A percentile compares a stretch with the other conserved stretches of the same genome.
Conservation (phyloP, 2,888 invertebrate genomes). For the Agriotes lineatus region DNA sequence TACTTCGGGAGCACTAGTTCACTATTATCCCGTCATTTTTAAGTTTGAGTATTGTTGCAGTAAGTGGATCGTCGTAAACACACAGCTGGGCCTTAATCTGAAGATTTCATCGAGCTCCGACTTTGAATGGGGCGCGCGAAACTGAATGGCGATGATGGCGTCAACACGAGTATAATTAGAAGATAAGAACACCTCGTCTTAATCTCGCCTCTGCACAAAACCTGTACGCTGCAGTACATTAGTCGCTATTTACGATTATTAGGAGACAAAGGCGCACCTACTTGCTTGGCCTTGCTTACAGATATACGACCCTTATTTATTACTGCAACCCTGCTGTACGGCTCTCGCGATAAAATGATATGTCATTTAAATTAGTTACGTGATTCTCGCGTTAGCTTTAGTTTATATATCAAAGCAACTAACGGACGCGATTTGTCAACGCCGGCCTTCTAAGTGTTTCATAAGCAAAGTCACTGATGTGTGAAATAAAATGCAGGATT, state of each 20-base stretch:
- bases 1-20: background rate
- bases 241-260: constrained; percentile 62
- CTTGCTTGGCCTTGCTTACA: constrained; percentile 37
- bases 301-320: constrained; percentile 45
- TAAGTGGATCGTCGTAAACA: background rate
- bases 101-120: background rate
- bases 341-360: constrained; percentile 36
- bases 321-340: constrained; percentile 32
- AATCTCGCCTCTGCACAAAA: constrained; percentile 61
- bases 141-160: constrained; percentile 15
- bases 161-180: constrained; percentile 38
- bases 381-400: constrained; percentile 10
- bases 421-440: too few relatives aligned
- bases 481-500: too few relatives aligned
- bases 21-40: too few relatives aligned
- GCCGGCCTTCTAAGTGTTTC: too few relatives aligned
- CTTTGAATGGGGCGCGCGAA: background rate
- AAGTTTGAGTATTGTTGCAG: background rate
- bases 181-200: constrained; percentile 61
- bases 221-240: constrained; percentile 59
- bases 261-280: constrained; percentile 54
- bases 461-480: too few relatives aligned
- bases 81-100: background rate
- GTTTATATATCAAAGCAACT: background rate
- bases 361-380: constrained; percentile 43